These are phyloP conservation scores for Poeciliopsis presidionis DNA, from an alignment of 2,797 vertebrate species.

Conservation along the genomic window DNA sequence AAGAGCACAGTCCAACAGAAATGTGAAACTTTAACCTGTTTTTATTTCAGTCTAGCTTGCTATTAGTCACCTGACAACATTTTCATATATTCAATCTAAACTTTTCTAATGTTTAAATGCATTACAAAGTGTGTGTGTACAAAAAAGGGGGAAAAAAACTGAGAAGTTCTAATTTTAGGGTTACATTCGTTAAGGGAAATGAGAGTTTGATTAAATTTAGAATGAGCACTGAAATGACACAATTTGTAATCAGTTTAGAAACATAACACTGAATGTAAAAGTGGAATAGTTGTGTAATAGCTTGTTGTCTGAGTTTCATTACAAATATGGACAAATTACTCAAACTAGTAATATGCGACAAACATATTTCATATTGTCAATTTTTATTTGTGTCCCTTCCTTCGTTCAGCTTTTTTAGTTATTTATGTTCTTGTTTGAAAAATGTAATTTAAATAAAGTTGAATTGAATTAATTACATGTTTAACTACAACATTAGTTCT, in stretches of 20 bases:
- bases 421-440: background rate
- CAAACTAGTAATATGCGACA: background rate
- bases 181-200: background rate
- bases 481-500: background rate
- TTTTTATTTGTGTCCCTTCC: background rate
- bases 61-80: conserved; percentile 3
- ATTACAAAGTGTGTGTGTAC: no score
- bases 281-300: background rate
- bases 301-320: background rate
- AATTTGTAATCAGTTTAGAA: background rate
- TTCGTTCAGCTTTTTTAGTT: background rate
- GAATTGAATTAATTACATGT: background rate
- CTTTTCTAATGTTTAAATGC: no score
- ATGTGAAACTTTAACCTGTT: background rate
- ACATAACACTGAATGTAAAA: background rate
- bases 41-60: conserved; percentile 9
- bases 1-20: conserved; percentile 25
- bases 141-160: background rate
- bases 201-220: background rate
- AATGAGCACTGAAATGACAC: background rate
- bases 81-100: background rate
- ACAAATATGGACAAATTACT: background rate
- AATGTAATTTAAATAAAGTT: background rate
- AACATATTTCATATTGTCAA: background rate
- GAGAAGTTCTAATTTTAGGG: background rate